Conservation (phyloP, 2,113 vertebrate species). For the Columbina picui region DNA sequence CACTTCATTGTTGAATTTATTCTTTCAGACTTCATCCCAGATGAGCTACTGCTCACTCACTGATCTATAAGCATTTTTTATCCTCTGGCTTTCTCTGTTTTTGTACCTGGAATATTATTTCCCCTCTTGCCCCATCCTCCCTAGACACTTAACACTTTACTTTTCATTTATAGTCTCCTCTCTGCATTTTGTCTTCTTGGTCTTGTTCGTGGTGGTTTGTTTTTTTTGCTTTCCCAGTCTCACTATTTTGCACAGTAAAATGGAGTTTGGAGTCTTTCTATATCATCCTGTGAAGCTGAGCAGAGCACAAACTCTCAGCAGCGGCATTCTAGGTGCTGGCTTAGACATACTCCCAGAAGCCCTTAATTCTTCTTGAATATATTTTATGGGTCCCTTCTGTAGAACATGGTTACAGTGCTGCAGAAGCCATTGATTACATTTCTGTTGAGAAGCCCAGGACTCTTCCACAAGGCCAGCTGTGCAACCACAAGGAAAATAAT, state of each 20-base stretch:
- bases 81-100: background rate
- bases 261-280: background rate
- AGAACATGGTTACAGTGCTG: background rate
- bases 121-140: background rate
- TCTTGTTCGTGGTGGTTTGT: background rate
- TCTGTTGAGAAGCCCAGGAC: background rate
- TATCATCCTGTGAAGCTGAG: background rate
- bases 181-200: background rate
- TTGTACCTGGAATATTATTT: slow-evolving; percentile 4
- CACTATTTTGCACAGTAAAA: background rate
- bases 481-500: background rate
- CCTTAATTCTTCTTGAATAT: background rate
- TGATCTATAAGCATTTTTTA: slow-evolving; percentile 5
- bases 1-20: slow-evolving; percentile 1
- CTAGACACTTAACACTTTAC: background rate
- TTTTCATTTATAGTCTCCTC: slow-evolving; percentile 4
- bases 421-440: background rate
- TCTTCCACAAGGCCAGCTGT: background rate
- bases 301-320: background rate
- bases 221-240: background rate
- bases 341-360: background rate
- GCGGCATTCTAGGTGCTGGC: background rate
- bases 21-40: background rate
- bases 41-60: background rate
- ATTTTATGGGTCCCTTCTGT: background rate